These are phyloP conservation scores for Drosophila cracens DNA, from an alignment of 2,888 invertebrate species.

Conservation along the genomic window DNA sequence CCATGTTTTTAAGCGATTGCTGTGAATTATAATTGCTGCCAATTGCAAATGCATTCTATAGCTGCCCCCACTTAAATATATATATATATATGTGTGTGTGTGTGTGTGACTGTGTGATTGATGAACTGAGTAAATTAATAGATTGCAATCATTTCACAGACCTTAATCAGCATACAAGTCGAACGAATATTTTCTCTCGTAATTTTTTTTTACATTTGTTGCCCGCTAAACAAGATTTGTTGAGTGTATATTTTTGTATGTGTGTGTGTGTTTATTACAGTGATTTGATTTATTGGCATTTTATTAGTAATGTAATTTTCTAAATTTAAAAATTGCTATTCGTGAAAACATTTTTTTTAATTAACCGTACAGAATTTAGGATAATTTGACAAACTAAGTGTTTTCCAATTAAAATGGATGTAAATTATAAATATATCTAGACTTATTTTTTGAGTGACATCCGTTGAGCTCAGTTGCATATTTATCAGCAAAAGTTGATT, in stretches of 20 bases:
- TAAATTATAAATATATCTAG: not conserved
- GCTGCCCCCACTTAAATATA: slow-evolving; percentile 44
- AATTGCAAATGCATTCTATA: slow-evolving; percentile 62
- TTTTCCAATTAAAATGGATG: not conserved
- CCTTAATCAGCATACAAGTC: slow-evolving; percentile 37
- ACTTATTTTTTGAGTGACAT: not conserved
- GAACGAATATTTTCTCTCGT: slow-evolving; percentile 3
- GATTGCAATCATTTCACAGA: slow-evolving; percentile 50
- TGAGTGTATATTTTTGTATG: slow-evolving; percentile 28
- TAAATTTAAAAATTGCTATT: not conserved
- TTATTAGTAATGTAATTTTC: not conserved
- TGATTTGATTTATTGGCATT: not conserved
- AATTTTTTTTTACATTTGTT: not conserved
- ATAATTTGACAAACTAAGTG: not conserved
- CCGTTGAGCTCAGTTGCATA: not conserved
- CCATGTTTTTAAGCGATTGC: slow-evolving; percentile 24
- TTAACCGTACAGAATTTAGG: not conserved
- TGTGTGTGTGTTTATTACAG: slow-evolving; percentile 2
- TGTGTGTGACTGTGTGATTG: not conserved
- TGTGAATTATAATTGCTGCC: slow-evolving; percentile 61
- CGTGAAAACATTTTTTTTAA: not conserved
- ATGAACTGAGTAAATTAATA: slow-evolving; percentile 64
- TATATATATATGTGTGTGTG: not conserved
- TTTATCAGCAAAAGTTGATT: not conserved
- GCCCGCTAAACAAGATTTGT: slow-evolving; percentile 26